Evolutionary conservation across 2,797 vertebrate genomes (phyloP).

Genomic region (Neosilurus mollespiculum): DNA sequence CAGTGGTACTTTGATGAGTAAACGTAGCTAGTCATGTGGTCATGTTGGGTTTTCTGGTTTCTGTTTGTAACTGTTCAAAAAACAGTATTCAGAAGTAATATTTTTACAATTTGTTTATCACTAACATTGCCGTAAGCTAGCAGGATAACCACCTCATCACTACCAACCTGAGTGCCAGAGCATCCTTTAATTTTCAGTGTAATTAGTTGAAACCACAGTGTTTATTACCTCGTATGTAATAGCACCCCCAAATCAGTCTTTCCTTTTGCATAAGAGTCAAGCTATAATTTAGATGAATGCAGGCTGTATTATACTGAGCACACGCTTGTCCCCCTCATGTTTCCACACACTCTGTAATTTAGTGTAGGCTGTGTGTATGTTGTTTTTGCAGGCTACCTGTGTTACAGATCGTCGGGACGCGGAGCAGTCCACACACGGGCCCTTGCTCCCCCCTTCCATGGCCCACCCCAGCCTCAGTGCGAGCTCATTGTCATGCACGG

Average conservation of each 20-base stretch:
- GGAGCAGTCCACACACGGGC: slow-evolving; percentile 56
- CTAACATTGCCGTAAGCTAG: background rate
- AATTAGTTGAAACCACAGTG: background rate
- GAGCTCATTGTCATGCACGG: slow-evolving; percentile 55
- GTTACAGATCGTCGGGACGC: slow-evolving; percentile 35
- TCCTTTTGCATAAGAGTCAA: background rate
- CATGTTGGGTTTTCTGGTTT: background rate
- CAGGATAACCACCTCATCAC: background rate
- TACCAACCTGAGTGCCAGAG: background rate
- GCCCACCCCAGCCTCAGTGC: slow-evolving; percentile 22
- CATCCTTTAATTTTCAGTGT: background rate
- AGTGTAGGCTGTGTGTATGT: background rate
- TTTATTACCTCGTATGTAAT: background rate
- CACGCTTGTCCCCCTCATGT: background rate
- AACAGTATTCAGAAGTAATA: background rate
- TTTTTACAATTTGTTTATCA: background rate
- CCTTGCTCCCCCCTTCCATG: slow-evolving; percentile 20
- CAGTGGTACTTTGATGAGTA: background rate
- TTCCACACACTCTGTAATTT: slow-evolving; percentile 11
- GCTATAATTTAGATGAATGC: background rate
- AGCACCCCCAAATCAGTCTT: background rate
- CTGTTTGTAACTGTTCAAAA: background rate
- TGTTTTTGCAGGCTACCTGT: slow-evolving; percentile 20
- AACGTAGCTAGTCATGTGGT: background rate
- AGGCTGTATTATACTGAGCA: background rate